Evolutionary conservation across 2,113 vertebrate genomes (phyloP).

Genomic region (Melospiza melodia): DNA sequence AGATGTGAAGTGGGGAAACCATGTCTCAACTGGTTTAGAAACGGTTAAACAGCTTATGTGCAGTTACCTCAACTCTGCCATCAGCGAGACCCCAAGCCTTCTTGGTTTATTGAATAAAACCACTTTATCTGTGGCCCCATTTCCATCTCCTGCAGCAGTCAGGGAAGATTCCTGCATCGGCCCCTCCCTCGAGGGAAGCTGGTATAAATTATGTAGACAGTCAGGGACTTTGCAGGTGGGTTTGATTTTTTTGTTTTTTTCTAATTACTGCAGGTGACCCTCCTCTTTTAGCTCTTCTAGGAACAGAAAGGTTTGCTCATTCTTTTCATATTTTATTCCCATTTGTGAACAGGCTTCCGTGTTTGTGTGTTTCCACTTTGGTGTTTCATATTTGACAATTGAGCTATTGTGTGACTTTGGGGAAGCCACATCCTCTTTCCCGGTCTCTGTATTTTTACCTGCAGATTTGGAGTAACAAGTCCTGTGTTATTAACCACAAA

Average conservation of each 20-base stretch:
- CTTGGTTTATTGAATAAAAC: neutral
- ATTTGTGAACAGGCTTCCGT: neutral
- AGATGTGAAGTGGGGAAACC: neutral
- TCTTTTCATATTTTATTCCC: slow-evolving; percentile 4
- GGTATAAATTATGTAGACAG: neutral
- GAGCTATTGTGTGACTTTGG: slow-evolving; percentile 32
- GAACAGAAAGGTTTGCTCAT: neutral
- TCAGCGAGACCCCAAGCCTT: neutral
- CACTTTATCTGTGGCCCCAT: neutral
- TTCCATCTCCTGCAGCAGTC: neutral
- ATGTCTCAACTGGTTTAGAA: neutral
- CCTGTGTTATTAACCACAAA: neutral
- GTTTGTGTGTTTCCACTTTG: neutral
- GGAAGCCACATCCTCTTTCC: slow-evolving; percentile 43
- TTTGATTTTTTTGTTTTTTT: neutral
- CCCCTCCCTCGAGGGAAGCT: neutral
- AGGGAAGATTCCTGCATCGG: neutral
- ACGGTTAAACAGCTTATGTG: neutral
- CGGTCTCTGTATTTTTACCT: slow-evolving; percentile 1
- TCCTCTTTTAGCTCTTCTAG: neutral
- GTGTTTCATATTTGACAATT: slow-evolving; percentile 6
- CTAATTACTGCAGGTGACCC: neutral
- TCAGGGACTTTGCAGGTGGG: neutral
- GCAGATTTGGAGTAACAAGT: neutral
- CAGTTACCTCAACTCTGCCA: neutral